Base-by-base conservation (phyloP, 2,888 invertebrate species). In the Hydropsyche betteni region DNA sequence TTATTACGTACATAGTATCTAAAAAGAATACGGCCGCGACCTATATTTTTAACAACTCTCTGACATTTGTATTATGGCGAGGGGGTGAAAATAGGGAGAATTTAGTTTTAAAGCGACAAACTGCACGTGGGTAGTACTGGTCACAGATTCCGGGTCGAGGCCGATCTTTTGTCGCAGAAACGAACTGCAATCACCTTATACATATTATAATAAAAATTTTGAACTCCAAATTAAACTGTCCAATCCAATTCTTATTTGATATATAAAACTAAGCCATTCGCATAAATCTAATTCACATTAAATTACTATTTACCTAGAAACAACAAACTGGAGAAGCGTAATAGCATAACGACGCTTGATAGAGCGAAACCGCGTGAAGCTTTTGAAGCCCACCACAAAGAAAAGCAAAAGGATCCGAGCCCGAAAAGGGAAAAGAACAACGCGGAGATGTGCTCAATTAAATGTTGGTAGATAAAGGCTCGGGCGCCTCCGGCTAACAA, bases 381-480 rank as follows among this genome's bases (percentile, higher is more conserved):
- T 24, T 24, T 24, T 24, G 24, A 24, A 24, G 24, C 24, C 24
- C 24, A 24, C 24, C 24, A 24, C 24, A 24, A 24, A 24, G 24
- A 24, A 24, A 24, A 44, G 7, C 10, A 44, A 44, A 44, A 44
- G 10, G 7, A 44, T 44, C 10, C 4, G 24, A 24, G 6, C 44
- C 44, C 44, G 10, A 44, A 44, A 44, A 10, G 7, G 4, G 7
- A 44, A 44, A 44, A 44, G 44, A 44, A 44, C 44, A 44, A 10
- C 44, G 44, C 6, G 10, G 44, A 52, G 53, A 52, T 50, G 36
- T 69, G n/a, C 70, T 70, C 70, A 70, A 70, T 70, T 70, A 70
- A 70, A 69, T 51, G 44, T 51, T 51, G 69, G 8, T 24, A 34
- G 53, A 34, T 12, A 52, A 53, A 70, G 70, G 53, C 36, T 69